A percentile compares a stretch with the other conserved stretches of the same genome.
These are phyloP conservation scores for Labrus mixtus DNA, from an alignment of 2,113 vertebrate genomes.

Conservation along the genomic window DNA sequence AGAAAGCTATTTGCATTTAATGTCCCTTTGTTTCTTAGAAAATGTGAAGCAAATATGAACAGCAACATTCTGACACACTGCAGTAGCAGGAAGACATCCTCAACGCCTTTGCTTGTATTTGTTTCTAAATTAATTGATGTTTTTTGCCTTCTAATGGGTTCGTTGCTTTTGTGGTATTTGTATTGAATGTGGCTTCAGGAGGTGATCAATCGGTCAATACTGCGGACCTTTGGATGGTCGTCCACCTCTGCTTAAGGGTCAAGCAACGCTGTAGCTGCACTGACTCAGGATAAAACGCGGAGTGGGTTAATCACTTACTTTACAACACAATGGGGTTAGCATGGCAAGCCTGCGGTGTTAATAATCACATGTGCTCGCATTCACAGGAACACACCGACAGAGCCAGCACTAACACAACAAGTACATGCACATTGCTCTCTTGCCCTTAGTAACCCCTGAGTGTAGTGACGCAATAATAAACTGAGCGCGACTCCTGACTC, in stretches of 20 bases:
- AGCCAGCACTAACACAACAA: constrained; percentile 30
- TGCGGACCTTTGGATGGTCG: constrained; percentile 36
- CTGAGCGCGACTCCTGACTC: constrained; percentile 35
- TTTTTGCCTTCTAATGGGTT: not conserved
- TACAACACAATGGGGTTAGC: constrained; percentile 27
- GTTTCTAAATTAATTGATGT: not conserved
- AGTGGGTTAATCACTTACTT: constrained; percentile 54
- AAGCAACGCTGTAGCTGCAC: constrained; percentile 1
- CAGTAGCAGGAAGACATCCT: not conserved
- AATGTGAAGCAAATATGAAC: not conserved
- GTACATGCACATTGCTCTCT: constrained; percentile 26
- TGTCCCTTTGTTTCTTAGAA: no score
- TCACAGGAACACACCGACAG: constrained; percentile 34
- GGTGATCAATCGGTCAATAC: constrained; percentile 30
- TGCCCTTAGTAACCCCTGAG: constrained; percentile 55
- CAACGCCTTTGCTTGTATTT: not conserved
- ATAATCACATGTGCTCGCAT: constrained; percentile 50
- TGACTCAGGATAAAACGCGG: constrained; percentile 18
- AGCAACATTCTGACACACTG: not conserved
- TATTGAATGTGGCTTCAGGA: constrained; percentile 13
- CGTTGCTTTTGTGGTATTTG: not conserved
- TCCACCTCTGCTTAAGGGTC: constrained; percentile 17
- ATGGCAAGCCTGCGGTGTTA: constrained; percentile 21
- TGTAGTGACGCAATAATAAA: constrained; percentile 42
- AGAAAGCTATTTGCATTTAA: not conserved